Evolutionary conservation across 2,113 vertebrate genomes (phyloP).

Genomic region (Aldabrachelys gigantea): DNA sequence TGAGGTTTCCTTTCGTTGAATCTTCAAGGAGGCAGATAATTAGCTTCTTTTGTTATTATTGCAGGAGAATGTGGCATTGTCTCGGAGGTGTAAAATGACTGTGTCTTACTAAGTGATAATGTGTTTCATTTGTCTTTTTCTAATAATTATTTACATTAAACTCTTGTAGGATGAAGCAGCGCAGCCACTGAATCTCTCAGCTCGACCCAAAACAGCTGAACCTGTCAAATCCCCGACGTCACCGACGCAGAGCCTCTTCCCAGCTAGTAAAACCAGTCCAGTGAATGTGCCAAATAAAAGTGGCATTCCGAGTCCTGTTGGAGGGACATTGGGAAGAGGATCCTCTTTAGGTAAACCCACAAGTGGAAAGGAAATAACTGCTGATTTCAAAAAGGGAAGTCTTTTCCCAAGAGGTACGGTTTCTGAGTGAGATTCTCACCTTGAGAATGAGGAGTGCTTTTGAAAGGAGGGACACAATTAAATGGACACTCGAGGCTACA

Average conservation of each 20-base stretch:
- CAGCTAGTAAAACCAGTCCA: slow-evolving; percentile 92
- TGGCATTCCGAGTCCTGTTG: slow-evolving; percentile 91
- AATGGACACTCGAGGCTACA: not conserved
- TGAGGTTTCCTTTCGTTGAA: slow-evolving; percentile 81
- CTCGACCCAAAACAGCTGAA: slow-evolving; percentile 95
- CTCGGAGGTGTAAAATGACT: slow-evolving; percentile 83
- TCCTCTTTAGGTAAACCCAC: slow-evolving; percentile 92
- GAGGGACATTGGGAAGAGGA: slow-evolving; percentile 87
- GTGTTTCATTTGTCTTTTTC: slow-evolving; percentile 83
- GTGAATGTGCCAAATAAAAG: slow-evolving; percentile 89
- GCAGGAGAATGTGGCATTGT: slow-evolving; percentile 81
- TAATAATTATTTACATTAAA: slow-evolving; percentile 82
- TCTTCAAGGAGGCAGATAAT: slow-evolving; percentile 86
- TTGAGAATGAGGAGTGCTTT: not conserved
- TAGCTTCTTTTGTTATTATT: slow-evolving; percentile 88
- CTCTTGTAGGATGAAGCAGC: slow-evolving; percentile 93
- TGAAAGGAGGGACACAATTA: not conserved
- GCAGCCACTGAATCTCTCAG: slow-evolving; percentile 97
- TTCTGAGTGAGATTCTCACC: not conserved
- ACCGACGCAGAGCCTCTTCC: slow-evolving; percentile 93
- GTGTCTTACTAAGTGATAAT: slow-evolving; percentile 80
- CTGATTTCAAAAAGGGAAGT: not conserved
- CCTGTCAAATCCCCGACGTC: slow-evolving; percentile 93
- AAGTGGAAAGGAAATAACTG: not conserved
- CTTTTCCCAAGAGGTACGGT: not conserved